phyloP scores from a whole-genome alignment of 2,888 invertebrate genomes.

The Urechis unicinctus region DNA sequence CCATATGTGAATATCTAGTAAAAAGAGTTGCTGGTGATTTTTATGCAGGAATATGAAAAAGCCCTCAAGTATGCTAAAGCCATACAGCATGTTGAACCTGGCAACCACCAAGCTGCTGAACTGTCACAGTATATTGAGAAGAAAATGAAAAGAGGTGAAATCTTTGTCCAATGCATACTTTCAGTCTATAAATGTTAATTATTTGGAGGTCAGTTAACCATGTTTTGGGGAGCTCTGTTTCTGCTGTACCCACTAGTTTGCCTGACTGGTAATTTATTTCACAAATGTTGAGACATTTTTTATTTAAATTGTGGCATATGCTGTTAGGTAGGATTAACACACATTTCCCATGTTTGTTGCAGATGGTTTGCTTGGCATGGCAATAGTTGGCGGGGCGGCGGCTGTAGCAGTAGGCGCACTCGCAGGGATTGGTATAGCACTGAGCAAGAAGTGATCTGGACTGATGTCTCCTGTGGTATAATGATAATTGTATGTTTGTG shows the following conservation, averaged over 20 bases:
- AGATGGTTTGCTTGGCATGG: conserved; percentile 83
- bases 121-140: conserved; percentile 78
- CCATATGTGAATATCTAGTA: not conserved
- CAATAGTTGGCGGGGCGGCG: conserved; percentile 81
- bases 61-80: conserved; percentile 76
- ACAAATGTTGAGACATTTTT: too few relatives aligned
- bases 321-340: too few relatives aligned
- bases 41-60: conserved; percentile 68
- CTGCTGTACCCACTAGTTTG: too few relatives aligned
- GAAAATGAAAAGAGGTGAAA: conserved; percentile 79
- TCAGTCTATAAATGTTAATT: not conserved
- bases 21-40: not conserved
- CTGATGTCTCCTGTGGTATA: too few relatives aligned
- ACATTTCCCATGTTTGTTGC: conserved; percentile 44
- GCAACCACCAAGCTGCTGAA: conserved; percentile 79
- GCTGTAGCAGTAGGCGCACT: conserved; percentile 61
- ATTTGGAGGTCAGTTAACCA: not conserved
- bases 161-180: too few relatives aligned
- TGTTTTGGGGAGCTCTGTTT: too few relatives aligned
- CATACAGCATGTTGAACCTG: conserved; percentile 74
- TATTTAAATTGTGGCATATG: too few relatives aligned
- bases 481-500: too few relatives aligned
- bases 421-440: conserved; percentile 9
- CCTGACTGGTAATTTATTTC: too few relatives aligned
- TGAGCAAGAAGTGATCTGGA: conserved; percentile 8